phyloP scores from a whole-genome alignment of 2,888 invertebrate genomes.

The Dasypolia templi region DNA sequence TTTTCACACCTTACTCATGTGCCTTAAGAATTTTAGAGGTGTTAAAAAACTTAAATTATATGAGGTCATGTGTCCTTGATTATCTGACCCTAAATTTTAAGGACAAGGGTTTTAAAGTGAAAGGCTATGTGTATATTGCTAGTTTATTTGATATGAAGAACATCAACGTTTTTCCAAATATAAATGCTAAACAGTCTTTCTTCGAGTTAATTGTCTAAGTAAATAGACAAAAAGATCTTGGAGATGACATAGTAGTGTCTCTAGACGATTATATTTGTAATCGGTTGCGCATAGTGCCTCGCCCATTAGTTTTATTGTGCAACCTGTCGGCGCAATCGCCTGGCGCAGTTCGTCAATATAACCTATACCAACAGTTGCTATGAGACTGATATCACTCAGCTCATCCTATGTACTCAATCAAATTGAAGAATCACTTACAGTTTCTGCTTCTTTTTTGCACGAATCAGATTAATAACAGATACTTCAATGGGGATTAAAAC shows the following conservation, averaged over 20 bases:
- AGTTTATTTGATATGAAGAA: background rate
- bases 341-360: slow-evolving; percentile 29
- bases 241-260: slow-evolving; percentile 65
- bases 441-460: background rate
- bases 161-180: slow-evolving; percentile 12
- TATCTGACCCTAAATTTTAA: slow-evolving; percentile 27
- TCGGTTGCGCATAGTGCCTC: slow-evolving; percentile 72
- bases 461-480: background rate
- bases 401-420: background rate
- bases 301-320: slow-evolving; percentile 68
- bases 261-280: slow-evolving; percentile 74
- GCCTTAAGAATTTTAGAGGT: slow-evolving; percentile 39
- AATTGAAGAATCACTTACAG: background rate
- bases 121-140: background rate
- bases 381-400: slow-evolving; percentile 15
- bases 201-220: slow-evolving; percentile 22
- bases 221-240: slow-evolving; percentile 43
- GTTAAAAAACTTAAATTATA: slow-evolving; percentile 32
- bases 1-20: slow-evolving; percentile 65
- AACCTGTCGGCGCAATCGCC: slow-evolving; percentile 22
- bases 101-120: slow-evolving; percentile 28
- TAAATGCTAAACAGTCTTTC: slow-evolving; percentile 19
- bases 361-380: slow-evolving; percentile 16
- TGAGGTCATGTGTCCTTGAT: slow-evolving; percentile 48
- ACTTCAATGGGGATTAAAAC: too few species aligned